A percentile compares a stretch with the other conserved stretches of the same genome.
Evolutionary conservation across 2,113 vertebrate genomes (phyloP).

Genomic region (Campylomormyrus numenius): DNA sequence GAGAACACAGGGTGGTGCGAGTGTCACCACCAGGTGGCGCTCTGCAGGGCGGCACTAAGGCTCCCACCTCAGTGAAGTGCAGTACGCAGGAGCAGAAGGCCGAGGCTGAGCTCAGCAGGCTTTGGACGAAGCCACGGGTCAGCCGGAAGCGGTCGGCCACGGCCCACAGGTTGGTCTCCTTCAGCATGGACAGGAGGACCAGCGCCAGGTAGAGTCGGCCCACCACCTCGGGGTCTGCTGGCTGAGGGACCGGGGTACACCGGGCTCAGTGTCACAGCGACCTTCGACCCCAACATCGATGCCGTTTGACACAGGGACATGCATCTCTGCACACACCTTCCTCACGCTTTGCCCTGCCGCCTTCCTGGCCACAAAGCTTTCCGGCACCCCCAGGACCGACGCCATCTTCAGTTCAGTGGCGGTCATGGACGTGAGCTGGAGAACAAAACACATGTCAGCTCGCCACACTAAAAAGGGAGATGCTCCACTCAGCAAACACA

Average conservation of each 20-base stretch:
- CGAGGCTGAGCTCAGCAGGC: constrained; percentile 74
- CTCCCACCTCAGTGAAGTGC: constrained; percentile 84
- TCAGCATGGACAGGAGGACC: constrained; percentile 75
- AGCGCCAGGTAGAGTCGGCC: constrained; percentile 77
- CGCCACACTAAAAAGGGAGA: not conserved
- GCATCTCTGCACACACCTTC: constrained; percentile 61
- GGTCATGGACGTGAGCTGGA: constrained; percentile 74
- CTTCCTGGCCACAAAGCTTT: constrained; percentile 81
- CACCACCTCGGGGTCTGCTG: constrained; percentile 58
- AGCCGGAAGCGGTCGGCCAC: constrained; percentile 79
- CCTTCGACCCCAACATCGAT: not conserved
- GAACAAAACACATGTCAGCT: not conserved
- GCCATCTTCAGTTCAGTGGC: constrained; percentile 76
- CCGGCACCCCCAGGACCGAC: constrained; percentile 73
- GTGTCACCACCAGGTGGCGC: not conserved
- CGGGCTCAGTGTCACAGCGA: not conserved
- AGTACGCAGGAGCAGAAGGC: constrained; percentile 82
- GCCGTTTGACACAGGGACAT: not conserved
- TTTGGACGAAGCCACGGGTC: constrained; percentile 81
- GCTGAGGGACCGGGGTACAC: constrained; percentile 51
- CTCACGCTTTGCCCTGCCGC: constrained; percentile 82
- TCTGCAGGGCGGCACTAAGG: not conserved
- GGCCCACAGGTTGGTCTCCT: constrained; percentile 78
- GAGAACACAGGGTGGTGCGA: not conserved
- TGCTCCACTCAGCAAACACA: not conserved